Percentiles rank a stretch among this genome's conserved stretches.
Evolutionary conservation across 2,888 invertebrate species (phyloP).

Genomic region (Ectropis crepuscularia): DNA sequence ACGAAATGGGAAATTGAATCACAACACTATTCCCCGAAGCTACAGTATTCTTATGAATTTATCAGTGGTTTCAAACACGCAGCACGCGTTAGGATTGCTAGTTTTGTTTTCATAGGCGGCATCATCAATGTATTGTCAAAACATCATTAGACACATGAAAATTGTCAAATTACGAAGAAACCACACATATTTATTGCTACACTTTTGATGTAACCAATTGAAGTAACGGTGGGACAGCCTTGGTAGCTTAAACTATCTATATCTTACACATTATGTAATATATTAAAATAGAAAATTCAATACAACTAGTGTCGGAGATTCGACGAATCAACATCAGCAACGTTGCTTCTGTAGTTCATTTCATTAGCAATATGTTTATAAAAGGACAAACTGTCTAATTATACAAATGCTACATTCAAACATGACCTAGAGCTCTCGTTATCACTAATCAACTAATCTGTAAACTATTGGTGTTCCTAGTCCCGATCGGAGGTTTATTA

Average conservation of each 20-base stretch:
- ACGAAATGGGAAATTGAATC: too few relatives aligned
- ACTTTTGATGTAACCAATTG: neutral
- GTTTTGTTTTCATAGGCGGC: too few relatives aligned
- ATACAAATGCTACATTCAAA: constrained; percentile 79
- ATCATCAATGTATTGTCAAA: too few relatives aligned
- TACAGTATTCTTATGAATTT: too few relatives aligned
- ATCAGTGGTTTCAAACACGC: too few relatives aligned
- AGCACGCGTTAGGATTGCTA: too few relatives aligned
- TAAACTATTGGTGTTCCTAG: constrained; percentile 79
- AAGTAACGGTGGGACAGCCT: neutral
- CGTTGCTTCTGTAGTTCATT: constrained; percentile 59
- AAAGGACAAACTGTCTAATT: constrained; percentile 73
- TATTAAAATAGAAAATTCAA: constrained; percentile 84
- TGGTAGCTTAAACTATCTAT: neutral
- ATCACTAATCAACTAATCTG: constrained; percentile 68
- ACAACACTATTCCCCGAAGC: too few relatives aligned
- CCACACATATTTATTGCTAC: neutral
- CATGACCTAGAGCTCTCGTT: constrained; percentile 71
- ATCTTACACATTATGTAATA: constrained; percentile 69
- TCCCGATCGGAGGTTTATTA: constrained; percentile 56
- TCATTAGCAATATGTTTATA: constrained; percentile 58
- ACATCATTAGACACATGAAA: too few relatives aligned
- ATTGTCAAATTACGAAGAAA: too few relatives aligned
- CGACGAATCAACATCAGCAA: constrained; percentile 65
- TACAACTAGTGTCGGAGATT: constrained; percentile 80